Evolutionary conservation across 1,140 invertebrate species (phyloP), one percentile per base, ranked within the genome.

Genomic region (Propsilocerus akamusi): DNA sequence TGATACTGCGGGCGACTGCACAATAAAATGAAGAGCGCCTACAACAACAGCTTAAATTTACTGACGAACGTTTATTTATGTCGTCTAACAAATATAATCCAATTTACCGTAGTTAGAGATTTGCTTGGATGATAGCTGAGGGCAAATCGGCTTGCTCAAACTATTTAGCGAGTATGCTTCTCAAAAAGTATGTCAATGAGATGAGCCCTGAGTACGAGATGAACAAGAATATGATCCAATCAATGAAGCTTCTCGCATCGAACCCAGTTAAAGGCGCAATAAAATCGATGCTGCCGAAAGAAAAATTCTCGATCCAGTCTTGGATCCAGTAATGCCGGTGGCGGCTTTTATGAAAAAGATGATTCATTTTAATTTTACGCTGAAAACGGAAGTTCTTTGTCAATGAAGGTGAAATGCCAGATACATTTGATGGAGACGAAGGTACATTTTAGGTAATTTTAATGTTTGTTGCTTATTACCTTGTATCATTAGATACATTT

Each of bases 131-230:
- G 66, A 71, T n/a, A 70, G 72, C n/a, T 69, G 68, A 47, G 61
- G 80, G 32, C n/a, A n/a, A n/a, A n/a, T n/a, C n/a, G 65, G 79
- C 12, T 68, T 80, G 49, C 68, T 83, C 49, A 82, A 86, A 59
- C 64, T 87, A n/a, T n/a, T n/a, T n/a, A 50, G 75, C 83, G 0
- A 81, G 80, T 17, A 76, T 86, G 17, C 64, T 87, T 47, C 65
- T 87, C 11, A 82, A 80, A 48, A 81, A 84, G 52, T 86, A 86
- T 68, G 78, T 86, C 20, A 77, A n/a, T n/a, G n/a, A n/a, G n/a
- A 84, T 57, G 71, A 67, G 30, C 83, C 86, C 61, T 87, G 83
- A 83, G 10, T 7, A 4, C 14, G 5, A 41, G 34, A 20, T 41
- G 10, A 20, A 10, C 12, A 22, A 3, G 22, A 30, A 80, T 78